Conservation (phyloP, 2,113 vertebrate genomes). For the Paralichthys olivaceus region DNA sequence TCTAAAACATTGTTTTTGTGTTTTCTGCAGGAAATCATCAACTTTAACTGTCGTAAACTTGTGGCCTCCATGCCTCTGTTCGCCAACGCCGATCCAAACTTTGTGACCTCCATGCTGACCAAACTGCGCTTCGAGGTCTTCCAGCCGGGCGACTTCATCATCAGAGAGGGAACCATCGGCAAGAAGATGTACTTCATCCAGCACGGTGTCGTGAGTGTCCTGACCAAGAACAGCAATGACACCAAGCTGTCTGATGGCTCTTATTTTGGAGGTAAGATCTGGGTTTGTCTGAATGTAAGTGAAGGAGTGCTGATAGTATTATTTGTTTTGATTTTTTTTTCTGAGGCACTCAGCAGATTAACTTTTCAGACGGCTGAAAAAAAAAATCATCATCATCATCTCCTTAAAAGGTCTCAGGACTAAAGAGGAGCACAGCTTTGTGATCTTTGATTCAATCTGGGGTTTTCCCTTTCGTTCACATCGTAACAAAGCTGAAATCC, state of each 20-base stretch:
- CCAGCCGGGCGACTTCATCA: slow-evolving; percentile 95
- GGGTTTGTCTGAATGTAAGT: slow-evolving; percentile 40
- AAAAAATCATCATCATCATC: slow-evolving; percentile 69
- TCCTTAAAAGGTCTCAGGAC: slow-evolving; percentile 71
- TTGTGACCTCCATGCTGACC: slow-evolving; percentile 97
- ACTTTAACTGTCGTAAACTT: slow-evolving; percentile 97
- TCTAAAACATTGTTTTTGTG: not conserved
- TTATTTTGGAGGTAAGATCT: slow-evolving; percentile 92
- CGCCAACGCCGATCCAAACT: slow-evolving; percentile 97
- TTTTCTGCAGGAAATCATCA: slow-evolving; percentile 93
- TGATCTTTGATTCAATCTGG: slow-evolving; percentile 64
- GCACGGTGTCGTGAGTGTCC: slow-evolving; percentile 93
- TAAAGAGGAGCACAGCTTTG: slow-evolving; percentile 62
- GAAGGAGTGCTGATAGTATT: slow-evolving; percentile 54
- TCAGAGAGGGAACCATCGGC: slow-evolving; percentile 94
- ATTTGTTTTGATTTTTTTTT: slow-evolving; percentile 71
- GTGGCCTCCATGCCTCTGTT: slow-evolving; percentile 98
- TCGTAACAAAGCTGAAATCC: slow-evolving; percentile 57
- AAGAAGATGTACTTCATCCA: slow-evolving; percentile 99
- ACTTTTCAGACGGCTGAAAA: slow-evolving; percentile 65
- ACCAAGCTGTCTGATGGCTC: slow-evolving; percentile 97
- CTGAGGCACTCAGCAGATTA: slow-evolving; percentile 79
- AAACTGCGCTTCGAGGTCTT: slow-evolving; percentile 97
- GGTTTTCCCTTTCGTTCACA: slow-evolving; percentile 55
- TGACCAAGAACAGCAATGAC: slow-evolving; percentile 96